Conservation (phyloP, 1,140 invertebrate species). For the Stegodyphus mimosarum region DNA sequence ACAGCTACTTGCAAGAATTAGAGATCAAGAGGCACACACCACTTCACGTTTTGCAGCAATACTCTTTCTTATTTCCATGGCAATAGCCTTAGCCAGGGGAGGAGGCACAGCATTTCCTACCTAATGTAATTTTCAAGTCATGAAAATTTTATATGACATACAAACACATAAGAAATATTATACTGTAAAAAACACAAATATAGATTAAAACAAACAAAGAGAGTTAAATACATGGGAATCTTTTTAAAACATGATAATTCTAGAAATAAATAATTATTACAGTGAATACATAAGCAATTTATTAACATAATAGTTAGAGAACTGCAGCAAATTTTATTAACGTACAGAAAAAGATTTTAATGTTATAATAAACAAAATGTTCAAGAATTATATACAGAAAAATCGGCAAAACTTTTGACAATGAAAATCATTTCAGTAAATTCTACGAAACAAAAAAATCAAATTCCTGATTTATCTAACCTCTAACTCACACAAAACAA, state of each 20-base stretch:
- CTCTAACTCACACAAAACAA: too few species aligned
- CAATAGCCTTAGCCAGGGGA: conserved; percentile 80
- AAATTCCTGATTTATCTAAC: too few species aligned
- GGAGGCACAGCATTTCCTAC: conserved; percentile 90
- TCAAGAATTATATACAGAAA: too few species aligned
- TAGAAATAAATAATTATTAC: not conserved
- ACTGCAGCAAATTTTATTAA: too few species aligned
- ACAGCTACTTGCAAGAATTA: too few species aligned
- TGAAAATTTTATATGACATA: conserved; percentile 12
- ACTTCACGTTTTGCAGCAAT: not conserved
- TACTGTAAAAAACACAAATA: conserved; percentile 37
- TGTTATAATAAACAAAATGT: too few species aligned
- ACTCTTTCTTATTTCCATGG: conserved; percentile 77
- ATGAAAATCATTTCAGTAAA: too few species aligned
- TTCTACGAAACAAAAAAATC: too few species aligned
- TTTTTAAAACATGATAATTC: too few species aligned
- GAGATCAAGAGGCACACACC: too few species aligned
- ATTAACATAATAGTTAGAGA: not conserved
- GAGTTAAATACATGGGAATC: not conserved
- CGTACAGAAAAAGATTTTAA: too few species aligned
- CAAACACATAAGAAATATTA: not conserved
- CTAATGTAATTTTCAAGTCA: conserved; percentile 63
- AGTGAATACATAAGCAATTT: not conserved
- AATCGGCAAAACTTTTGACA: too few species aligned
- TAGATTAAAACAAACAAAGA: not conserved